A percentile compares a stretch with the other conserved stretches of the same genome.
phyloP scores from a whole-genome alignment of 2,888 invertebrate species.

The Zelleria hepariella region DNA sequence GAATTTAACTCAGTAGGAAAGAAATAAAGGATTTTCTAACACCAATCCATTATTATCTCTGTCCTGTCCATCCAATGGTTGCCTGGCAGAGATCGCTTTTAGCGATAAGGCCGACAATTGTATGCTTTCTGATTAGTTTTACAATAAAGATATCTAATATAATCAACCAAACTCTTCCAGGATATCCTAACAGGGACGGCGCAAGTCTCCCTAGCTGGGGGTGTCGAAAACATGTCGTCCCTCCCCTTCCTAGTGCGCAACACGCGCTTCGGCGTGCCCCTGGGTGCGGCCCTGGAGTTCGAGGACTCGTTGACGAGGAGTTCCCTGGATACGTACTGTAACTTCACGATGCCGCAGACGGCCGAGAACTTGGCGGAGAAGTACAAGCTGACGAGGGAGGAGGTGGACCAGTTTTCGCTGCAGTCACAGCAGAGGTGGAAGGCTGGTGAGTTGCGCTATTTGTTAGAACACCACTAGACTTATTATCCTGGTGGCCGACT shows the following conservation, averaged over 20 bases:
- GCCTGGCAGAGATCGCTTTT: no score
- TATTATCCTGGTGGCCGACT: background rate
- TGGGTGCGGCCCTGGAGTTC: slow-evolving; percentile 82
- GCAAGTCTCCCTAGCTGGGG: slow-evolving; percentile 89
- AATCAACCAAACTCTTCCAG: slow-evolving; percentile 44
- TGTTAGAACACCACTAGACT: no score
- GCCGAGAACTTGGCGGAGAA: slow-evolving; percentile 92
- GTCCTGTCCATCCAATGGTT: no score
- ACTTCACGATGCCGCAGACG: slow-evolving; percentile 95
- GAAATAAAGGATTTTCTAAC: background rate
- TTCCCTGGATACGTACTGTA: slow-evolving; percentile 88
- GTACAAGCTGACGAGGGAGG: slow-evolving; percentile 81
- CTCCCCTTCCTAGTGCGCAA: slow-evolving; percentile 87
- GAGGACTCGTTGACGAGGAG: slow-evolving; percentile 83
- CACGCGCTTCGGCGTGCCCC: slow-evolving; percentile 85
- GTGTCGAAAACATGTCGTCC: slow-evolving; percentile 95
- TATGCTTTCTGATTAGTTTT: no score
- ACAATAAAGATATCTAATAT: background rate
- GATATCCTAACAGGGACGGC: slow-evolving; percentile 89
- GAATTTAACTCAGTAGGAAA: background rate
- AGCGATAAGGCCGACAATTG: no score
- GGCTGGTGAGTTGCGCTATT: slow-evolving; percentile 73
- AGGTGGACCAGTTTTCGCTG: slow-evolving; percentile 88
- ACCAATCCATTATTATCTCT: no score
- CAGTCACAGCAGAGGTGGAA: slow-evolving; percentile 91